Evolutionary conservation across 2,888 invertebrate genomes (phyloP), one percentile per base, ranked within the genome.

Genomic region (Brenthis ino): DNA sequence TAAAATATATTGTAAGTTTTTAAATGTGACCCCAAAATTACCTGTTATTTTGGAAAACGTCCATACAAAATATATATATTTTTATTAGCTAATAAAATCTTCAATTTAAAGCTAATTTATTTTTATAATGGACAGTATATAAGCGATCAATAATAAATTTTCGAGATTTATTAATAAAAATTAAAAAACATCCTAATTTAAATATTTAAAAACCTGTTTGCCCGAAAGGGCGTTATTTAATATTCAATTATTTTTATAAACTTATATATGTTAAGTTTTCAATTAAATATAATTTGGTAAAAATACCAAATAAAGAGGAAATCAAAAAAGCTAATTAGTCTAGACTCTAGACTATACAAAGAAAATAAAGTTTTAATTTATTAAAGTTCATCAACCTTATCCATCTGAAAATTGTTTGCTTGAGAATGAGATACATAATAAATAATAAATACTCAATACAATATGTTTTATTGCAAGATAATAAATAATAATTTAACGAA

Each of bases 11-110:
- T 61, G 50, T 51, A 60, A 43, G 16, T 64, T 55, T 67, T 57
- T 64, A 63, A 68, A 57, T 65, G 68, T 63, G 70, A 68, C 72
- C 72, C 65, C 57, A 72, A 72, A 74, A 64, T 69, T 60, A 72
- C 69, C 69, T 65, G 68, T 69, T 71, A 67, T 67, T 64, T 71
- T 69, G 57, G 66, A 70, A 70, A 71, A 70, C 66, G 66, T 72
- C 47, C 57, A 53, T 72, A 74, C 68, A 69, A 72, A 70, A 70
- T 65, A 70, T 61, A 67, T 64, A 67, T 74, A 72, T 70, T 75
- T 74, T 68, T 54, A 58, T 68, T 54, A 58, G 43, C 55, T 64
- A 61, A 71, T 68, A 74, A 63, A 58, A 63, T 68, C 66, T 68
- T 71, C 68, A 70, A 68, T 71, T 68, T 69, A 67, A 68, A 58